Conservation (phyloP, 2,888 invertebrate genomes). For the Thysanoteuthis rhombus region DNA sequence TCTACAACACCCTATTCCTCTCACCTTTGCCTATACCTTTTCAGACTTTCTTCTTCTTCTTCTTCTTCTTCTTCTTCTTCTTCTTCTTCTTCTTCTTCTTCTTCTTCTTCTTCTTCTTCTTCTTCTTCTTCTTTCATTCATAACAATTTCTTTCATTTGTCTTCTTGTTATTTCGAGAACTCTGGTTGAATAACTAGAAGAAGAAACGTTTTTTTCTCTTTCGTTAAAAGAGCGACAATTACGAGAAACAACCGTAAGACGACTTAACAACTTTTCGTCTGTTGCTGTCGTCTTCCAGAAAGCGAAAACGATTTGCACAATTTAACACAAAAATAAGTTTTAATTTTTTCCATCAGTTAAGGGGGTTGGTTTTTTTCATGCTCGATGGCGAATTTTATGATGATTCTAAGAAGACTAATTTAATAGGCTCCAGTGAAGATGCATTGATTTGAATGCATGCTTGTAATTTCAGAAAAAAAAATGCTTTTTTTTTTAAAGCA, state of each 20-base stretch:
- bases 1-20: neutral
- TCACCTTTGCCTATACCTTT: no score
- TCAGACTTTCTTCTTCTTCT: neutral
- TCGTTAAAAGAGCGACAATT: neutral
- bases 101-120: neutral
- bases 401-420: neutral
- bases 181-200: neutral
- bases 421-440: neutral
- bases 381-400: neutral
- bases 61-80: neutral
- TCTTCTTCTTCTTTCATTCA: neutral
- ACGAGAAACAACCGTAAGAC: neutral
- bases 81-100: neutral
- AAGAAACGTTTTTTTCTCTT: neutral
- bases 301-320: neutral
- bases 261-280: neutral
- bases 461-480: neutral
- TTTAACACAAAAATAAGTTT: neutral
- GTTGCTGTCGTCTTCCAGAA: neutral
- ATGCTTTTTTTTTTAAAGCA: neutral
- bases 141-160: neutral
- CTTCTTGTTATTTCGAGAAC: neutral
- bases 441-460: neutral
- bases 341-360: no score
- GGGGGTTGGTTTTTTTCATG: neutral